Conservation (phyloP, 2,113 vertebrate species). For the Mohoua ochrocephala region DNA sequence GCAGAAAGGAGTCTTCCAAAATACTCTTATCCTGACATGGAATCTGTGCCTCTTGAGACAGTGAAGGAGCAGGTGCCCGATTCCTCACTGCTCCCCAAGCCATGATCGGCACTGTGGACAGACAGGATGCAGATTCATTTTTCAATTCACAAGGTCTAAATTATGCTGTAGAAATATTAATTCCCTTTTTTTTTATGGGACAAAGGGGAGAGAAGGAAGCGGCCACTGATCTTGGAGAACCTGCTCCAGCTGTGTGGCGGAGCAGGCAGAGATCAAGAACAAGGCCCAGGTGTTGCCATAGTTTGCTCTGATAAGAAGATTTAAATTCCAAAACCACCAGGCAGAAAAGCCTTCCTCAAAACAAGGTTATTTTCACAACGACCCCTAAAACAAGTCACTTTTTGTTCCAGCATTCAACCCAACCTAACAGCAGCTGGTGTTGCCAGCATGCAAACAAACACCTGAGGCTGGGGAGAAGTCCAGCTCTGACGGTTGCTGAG, state of each 20-base stretch:
- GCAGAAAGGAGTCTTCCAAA: neutral
- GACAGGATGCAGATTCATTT: neutral
- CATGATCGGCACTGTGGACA: neutral
- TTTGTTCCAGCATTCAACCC: neutral
- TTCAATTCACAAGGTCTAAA: neutral
- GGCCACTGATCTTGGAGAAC: neutral
- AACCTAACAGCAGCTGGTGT: neutral
- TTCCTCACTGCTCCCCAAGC: neutral
- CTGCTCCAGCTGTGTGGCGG: accelerated
- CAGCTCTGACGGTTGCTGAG: neutral
- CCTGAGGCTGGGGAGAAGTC: neutral
- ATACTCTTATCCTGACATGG: neutral
- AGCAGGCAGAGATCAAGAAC: neutral
- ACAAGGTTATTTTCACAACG: neutral
- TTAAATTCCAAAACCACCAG: neutral
- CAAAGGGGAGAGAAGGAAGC: neutral
- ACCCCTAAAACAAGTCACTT: neutral
- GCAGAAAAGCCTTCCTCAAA: neutral
- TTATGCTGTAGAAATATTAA: neutral
- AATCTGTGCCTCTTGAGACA: neutral
- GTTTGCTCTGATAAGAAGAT: neutral
- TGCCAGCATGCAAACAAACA: neutral
- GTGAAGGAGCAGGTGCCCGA: neutral
- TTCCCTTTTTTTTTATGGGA: neutral
- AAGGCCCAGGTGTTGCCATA: neutral